Percentiles rank a stretch among this genome's conserved stretches.
Evolutionary conservation across 2,797 vertebrate species (phyloP).

Genomic region (Myotis daubentonii): DNA sequence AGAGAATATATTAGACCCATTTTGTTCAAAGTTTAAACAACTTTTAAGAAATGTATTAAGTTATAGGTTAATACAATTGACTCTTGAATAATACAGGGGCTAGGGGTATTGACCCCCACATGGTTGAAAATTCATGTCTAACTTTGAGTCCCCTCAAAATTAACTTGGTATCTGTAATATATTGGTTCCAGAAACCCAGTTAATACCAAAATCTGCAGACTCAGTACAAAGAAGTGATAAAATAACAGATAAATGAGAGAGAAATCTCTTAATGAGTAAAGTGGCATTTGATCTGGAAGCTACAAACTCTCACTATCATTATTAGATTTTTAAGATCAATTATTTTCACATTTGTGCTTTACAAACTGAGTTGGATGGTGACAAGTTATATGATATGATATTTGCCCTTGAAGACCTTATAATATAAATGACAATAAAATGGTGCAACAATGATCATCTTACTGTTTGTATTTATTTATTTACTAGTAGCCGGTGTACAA

Average conservation of each 20-base stretch:
- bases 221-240: background rate
- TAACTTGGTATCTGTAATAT: background rate
- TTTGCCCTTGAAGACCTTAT: background rate
- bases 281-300: background rate
- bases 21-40: constrained; percentile 4
- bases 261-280: background rate
- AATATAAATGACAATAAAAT: background rate
- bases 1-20: background rate
- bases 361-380: background rate
- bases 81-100: background rate
- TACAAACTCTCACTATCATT: background rate
- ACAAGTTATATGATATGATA: background rate
- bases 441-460: background rate
- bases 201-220: background rate
- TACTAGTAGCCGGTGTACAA: background rate
- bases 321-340: background rate
- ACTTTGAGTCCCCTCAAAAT: background rate
- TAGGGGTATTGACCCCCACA: background rate
- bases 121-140: background rate
- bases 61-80: background rate
- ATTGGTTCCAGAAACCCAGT: background rate
- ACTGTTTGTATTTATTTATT: background rate
- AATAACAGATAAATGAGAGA: background rate
- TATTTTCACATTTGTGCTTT: background rate
- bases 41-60: background rate